phyloP scores from a whole-genome alignment of 2,113 vertebrate genomes.

The Cheirogaleus medius region DNA sequence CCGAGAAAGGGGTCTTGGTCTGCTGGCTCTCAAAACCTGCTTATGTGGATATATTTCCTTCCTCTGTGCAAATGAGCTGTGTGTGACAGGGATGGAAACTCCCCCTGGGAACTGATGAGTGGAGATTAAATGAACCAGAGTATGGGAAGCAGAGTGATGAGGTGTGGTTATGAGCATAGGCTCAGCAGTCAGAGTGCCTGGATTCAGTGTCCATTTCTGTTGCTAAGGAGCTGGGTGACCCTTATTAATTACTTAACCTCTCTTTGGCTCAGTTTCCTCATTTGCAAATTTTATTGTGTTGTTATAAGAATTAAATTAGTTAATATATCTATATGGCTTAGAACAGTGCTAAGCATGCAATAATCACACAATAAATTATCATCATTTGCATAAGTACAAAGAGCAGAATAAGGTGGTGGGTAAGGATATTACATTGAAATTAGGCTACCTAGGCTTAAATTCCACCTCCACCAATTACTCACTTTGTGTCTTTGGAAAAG shows the following conservation, averaged over 20 bases:
- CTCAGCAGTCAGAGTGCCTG: neutral
- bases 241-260: neutral
- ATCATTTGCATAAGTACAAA: neutral
- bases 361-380: neutral
- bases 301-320: neutral
- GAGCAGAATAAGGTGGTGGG: neutral
- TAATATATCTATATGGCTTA: neutral
- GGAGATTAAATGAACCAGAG: neutral
- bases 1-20: neutral
- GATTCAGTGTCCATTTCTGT: neutral
- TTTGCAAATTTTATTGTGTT: neutral
- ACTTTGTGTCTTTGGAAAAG: neutral
- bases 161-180: neutral
- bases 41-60: neutral
- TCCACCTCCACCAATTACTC: neutral
- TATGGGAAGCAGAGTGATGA: neutral
- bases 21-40: neutral
- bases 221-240: neutral
- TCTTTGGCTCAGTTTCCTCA: neutral
- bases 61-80: neutral
- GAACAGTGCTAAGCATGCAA: neutral
- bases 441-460: neutral
- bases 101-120: neutral
- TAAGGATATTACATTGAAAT: neutral
- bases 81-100: neutral